These are phyloP conservation scores for Microvelia longipes DNA, from an alignment of 1,140 invertebrate genomes.

Conservation along the genomic window DNA sequence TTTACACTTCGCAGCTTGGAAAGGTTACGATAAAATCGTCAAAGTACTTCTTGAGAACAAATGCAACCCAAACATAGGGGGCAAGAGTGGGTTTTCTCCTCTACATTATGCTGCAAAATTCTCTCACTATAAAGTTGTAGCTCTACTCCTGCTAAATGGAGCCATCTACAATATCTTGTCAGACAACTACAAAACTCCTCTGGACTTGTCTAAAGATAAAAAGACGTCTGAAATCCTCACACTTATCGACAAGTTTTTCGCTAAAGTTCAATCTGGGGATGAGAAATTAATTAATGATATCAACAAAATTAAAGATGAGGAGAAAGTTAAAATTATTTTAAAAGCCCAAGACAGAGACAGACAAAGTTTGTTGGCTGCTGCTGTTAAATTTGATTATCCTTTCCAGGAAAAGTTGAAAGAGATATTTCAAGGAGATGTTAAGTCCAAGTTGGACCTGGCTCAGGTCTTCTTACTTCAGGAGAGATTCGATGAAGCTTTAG, in stretches of 20 bases:
- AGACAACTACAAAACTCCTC: background rate
- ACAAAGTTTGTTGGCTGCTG: background rate
- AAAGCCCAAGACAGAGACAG: background rate
- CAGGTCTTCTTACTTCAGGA: background rate
- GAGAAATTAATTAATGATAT: background rate
- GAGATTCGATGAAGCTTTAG: background rate
- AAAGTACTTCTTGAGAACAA: background rate
- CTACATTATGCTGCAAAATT: background rate
- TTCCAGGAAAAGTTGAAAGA: background rate
- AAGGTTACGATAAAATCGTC: background rate
- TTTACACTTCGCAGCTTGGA: background rate
- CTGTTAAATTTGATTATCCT: background rate
- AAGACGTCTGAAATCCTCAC: background rate
- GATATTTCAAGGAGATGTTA: background rate
- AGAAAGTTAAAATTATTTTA: background rate
- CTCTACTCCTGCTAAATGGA: background rate
- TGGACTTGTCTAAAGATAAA: background rate
- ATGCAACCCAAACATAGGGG: background rate
- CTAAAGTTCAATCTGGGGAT: background rate
- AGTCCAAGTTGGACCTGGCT: background rate
- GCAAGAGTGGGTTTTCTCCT: background rate
- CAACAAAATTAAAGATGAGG: background rate
- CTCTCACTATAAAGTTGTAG: background rate
- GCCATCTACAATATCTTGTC: background rate
- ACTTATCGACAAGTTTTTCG: background rate